phyloP scores from a whole-genome alignment of 2,888 invertebrate genomes.

The Tortrix viridana region DNA sequence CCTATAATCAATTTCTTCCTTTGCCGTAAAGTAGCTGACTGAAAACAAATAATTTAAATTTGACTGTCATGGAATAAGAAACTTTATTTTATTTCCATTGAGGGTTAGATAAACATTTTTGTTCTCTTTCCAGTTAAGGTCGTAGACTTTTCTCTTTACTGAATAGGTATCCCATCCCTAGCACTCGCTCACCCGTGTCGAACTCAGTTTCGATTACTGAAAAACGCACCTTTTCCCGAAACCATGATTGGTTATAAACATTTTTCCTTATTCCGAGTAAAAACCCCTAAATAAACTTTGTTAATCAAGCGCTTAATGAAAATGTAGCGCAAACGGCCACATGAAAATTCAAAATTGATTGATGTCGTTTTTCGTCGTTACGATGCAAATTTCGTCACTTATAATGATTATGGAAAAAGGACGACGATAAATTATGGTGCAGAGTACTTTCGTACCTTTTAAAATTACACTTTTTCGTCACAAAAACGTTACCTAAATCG shows the following conservation, averaged over 20 bases:
- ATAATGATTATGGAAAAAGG: constrained; percentile 19
- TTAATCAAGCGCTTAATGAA: constrained; percentile 30
- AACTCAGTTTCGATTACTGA: too few species aligned
- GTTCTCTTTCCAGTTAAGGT: too few species aligned
- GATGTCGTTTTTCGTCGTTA: constrained; percentile 31
- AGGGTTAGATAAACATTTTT: too few species aligned
- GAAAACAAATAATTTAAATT: too few species aligned
- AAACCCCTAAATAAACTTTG: constrained; percentile 26
- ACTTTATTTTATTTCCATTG: too few species aligned
- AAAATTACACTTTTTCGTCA: not conserved
- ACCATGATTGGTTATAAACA: not conserved
- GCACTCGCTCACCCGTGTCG: too few species aligned
- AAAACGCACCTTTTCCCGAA: not conserved
- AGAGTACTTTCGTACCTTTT: constrained; percentile 5
- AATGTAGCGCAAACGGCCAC: constrained; percentile 18
- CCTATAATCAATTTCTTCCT: too few species aligned
- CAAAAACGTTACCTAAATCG: constrained; percentile 5
- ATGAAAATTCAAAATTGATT: constrained; percentile 25
- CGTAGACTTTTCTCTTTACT: too few species aligned
- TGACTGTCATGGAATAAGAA: too few species aligned
- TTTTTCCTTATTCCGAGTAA: constrained; percentile 1
- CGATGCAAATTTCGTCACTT: constrained; percentile 21
- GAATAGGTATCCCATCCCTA: too few species aligned
- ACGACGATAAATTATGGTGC: constrained; percentile 4
- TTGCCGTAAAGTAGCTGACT: too few species aligned